These are phyloP conservation scores for Pempheris klunzingeri DNA, from an alignment of 2,797 vertebrate species.

Conservation along the genomic window DNA sequence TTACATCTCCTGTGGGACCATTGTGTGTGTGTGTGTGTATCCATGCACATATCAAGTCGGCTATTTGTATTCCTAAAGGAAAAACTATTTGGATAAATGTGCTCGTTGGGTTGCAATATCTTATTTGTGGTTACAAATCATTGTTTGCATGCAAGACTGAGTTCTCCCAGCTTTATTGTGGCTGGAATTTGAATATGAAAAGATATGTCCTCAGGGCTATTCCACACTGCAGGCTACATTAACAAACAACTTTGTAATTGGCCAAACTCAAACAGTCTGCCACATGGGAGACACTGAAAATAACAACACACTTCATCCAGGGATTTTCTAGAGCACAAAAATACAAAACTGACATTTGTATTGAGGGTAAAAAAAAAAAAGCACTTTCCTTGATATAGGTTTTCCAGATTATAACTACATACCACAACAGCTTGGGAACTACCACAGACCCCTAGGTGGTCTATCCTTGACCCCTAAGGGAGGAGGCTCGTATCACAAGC, in stretches of 20 bases:
- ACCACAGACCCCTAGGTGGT: conserved; percentile 15
- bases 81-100: conserved; percentile 62
- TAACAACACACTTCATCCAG: conserved; percentile 44
- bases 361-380: conserved; percentile 16
- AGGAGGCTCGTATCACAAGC: conserved; percentile 38
- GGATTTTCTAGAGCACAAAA: conserved; percentile 8
- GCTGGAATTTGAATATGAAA: conserved; percentile 74
- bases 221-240: conserved; percentile 62
- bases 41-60: conserved; percentile 29
- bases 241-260: conserved; percentile 73
- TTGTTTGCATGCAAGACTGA: conserved; percentile 58
- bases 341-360: conserved; percentile 31
- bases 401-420: background rate
- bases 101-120: conserved; percentile 41
- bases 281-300: conserved; percentile 57
- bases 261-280: conserved; percentile 53
- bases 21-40: conserved; percentile 10
- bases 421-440: background rate
- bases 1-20: conserved; percentile 41
- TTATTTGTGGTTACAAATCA: conserved; percentile 70
- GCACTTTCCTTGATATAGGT: conserved; percentile 7
- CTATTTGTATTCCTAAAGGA: conserved; percentile 60
- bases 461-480: conserved; percentile 55
- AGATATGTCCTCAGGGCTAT: conserved; percentile 61
- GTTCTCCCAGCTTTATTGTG: conserved; percentile 51